Conservation (phyloP, 92 coral and sea anemone genomes). For the Parazoanthus darwini region DNA sequence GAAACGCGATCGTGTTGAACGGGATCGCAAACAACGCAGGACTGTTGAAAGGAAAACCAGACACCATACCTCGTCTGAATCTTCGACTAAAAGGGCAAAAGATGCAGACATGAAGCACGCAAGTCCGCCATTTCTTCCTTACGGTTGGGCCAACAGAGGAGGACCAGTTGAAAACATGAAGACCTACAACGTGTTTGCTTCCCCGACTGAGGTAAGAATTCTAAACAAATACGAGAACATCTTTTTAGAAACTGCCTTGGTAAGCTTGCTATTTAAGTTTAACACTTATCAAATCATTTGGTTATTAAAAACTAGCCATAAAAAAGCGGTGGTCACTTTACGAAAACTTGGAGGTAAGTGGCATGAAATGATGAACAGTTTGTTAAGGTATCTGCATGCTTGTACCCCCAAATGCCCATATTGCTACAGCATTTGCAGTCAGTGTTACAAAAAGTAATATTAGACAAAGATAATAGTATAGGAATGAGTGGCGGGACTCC, state of each 20-base stretch:
- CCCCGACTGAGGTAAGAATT: constrained; percentile 73
- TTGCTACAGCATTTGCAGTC: too few species aligned
- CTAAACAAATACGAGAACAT: background rate
- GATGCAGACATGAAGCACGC: constrained; percentile 29
- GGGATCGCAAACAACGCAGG: constrained; percentile 43
- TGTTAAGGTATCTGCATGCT: too few species aligned
- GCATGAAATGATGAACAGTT: too few species aligned
- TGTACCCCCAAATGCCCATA: too few species aligned
- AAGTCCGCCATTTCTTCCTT: constrained; percentile 82
- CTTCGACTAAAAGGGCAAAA: constrained; percentile 22
- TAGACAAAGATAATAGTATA: too few species aligned
- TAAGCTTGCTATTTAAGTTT: too few species aligned
- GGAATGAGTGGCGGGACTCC: too few species aligned
- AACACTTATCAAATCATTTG: too few species aligned
- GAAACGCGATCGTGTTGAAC: constrained; percentile 42
- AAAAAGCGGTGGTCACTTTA: too few species aligned
- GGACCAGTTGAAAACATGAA: constrained; percentile 85
- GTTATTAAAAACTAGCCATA: background rate
- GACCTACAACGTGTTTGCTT: constrained; percentile 90
- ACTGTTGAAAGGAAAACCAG: constrained; percentile 25
- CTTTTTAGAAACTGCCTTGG: background rate
- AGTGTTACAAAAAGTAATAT: too few species aligned
- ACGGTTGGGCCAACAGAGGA: constrained; percentile 94
- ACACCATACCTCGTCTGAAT: constrained; percentile 3
- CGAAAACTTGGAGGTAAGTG: too few species aligned